Evolutionary conservation across 2,888 invertebrate genomes (phyloP).

Genomic region (Himalopsyche kuldschensis): DNA sequence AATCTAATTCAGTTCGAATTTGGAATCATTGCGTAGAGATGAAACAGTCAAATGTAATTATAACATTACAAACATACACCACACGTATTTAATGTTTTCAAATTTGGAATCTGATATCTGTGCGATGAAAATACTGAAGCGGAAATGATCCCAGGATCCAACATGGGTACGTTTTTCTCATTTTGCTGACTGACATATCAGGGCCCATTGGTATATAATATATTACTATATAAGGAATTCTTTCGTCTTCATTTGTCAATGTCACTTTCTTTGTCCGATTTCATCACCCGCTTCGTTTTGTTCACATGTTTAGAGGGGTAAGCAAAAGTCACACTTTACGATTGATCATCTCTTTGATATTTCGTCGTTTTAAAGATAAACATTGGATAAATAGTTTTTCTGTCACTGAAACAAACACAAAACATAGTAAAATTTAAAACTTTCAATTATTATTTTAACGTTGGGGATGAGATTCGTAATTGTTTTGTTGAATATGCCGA

Average conservation of each 20-base stretch:
- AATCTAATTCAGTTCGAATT: no score
- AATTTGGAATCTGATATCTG: background rate
- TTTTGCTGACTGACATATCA: background rate
- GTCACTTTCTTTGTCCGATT: background rate
- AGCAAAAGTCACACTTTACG: background rate
- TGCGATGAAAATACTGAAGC: background rate
- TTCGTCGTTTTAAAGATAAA: background rate
- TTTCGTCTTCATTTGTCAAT: background rate
- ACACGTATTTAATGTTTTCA: no score
- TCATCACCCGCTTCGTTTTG: background rate
- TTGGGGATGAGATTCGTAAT: no score
- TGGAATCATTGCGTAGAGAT: no score
- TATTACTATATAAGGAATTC: background rate
- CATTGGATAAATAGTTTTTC: background rate
- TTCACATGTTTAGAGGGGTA: background rate
- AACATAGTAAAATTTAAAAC: no score
- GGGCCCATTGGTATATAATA: background rate
- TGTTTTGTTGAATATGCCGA: no score
- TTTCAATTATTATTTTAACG: no score
- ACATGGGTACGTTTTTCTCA: background rate
- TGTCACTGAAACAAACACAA: no score
- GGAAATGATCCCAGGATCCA: background rate
- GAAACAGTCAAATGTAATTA: no score
- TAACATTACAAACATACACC: no score
- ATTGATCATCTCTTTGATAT: background rate